Base-by-base conservation (phyloP, 2,888 invertebrate genomes). In the Melinopterus prodromus region DNA sequence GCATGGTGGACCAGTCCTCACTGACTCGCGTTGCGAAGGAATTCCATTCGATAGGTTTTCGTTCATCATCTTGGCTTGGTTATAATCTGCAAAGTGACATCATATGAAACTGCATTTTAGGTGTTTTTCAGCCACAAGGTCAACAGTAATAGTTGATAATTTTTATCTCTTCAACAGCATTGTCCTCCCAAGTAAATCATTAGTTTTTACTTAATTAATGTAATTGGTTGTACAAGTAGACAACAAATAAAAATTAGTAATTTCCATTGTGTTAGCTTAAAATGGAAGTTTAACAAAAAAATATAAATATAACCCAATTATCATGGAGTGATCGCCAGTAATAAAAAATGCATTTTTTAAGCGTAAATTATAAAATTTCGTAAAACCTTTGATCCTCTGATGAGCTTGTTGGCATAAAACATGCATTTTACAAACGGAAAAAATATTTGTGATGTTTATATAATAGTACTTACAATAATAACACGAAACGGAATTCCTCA, bases 31-130 rank as follows among this genome's bases (percentile, higher is more conserved):
- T 78, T 86, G 84, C 4, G 86, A 84, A 37, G 86, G 86, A 69
- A 87, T 80, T 16, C 87, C 87, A 81, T 87, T 87, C 16, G 85
- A 85, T 81, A 87, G 78, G 79, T 84, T 85, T 77, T 84, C 85
- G 72, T 84, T 84, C 79, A 82, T 83, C 79, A 80, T 74, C 74
- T 74, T n/a, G 36, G 37, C 35, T 15, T 15, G 26, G 26, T 71
- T 71, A 16, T 71, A 71, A 71, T 16, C 16, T 16, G 26, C 15
- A 71, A 71, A n/a, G 26, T 16, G 71, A 16, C 71, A 71, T 69
- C 2, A 71, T 9, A 71, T 26, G 71, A 16, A 15, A 71, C 15
- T 16, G 71, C 26, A 71, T 26, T 26, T 71, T 16, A 71, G 12
- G 16, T 71, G 71, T 15, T 71, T 71, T 15, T 71, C 6, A 71